Percentiles rank a stretch among this genome's conserved stretches.
phyloP scores from a whole-genome alignment of 2,113 vertebrate genomes.

The Potamarius usumacintae region DNA sequence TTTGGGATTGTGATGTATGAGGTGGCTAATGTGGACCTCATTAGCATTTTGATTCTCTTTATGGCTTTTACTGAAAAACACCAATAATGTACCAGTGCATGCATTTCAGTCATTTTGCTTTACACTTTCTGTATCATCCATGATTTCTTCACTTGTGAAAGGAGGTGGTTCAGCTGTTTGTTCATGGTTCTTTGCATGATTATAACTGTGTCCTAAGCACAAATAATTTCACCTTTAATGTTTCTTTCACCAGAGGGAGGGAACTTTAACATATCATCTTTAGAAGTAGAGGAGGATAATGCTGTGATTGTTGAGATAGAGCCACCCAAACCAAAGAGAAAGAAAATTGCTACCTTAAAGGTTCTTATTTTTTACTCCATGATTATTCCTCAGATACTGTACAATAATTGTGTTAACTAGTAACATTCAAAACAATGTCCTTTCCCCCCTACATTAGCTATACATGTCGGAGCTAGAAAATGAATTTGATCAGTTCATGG shows the following conservation, averaged over 20 bases:
- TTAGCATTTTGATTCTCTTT: neutral
- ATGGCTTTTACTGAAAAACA: neutral
- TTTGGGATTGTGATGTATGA: neutral
- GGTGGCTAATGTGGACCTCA: neutral
- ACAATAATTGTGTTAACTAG: neutral
- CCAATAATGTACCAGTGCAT: neutral
- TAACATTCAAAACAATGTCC: neutral
- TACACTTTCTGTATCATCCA: neutral
- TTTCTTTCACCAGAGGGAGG: conserved; percentile 67
- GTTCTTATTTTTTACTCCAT: conserved; percentile 55
- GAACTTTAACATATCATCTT: conserved; percentile 64
- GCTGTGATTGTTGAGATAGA: conserved; percentile 63
- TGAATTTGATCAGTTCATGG: conserved; percentile 88
- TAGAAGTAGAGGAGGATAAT: conserved; percentile 68
- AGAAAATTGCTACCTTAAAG: conserved; percentile 73
- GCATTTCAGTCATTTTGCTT: neutral
- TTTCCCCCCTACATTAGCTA: conserved; percentile 70
- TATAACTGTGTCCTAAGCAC: neutral
- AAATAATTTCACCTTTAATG: neutral
- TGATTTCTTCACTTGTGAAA: neutral
- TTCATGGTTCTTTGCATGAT: neutral
- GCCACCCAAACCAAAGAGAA: conserved; percentile 67
- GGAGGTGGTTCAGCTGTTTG: neutral
- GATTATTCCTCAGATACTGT: neutral
- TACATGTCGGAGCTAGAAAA: conserved; percentile 84